These are phyloP conservation scores for Danionella dracula DNA, from an alignment of 2,797 vertebrate genomes.

Conservation along the genomic window DNA sequence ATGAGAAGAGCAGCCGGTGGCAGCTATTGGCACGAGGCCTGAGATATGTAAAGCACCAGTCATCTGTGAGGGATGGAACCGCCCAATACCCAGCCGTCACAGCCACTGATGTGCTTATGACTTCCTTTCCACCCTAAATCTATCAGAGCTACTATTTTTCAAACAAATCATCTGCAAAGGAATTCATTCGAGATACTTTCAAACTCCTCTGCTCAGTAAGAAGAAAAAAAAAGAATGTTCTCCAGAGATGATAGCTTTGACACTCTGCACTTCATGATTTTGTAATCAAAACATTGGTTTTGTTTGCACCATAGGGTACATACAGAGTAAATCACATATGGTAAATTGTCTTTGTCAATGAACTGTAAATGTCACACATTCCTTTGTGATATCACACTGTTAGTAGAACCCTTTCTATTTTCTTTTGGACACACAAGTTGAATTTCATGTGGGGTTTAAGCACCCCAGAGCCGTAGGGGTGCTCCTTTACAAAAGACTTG, in stretches of 20 bases:
- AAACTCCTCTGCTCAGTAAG: constrained; percentile 27
- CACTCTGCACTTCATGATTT: constrained; percentile 7
- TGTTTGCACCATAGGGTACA: background rate
- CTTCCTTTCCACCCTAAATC: constrained; percentile 46
- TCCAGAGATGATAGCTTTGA: background rate
- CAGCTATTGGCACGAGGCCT: constrained; percentile 32
- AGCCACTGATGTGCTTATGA: constrained; percentile 44
- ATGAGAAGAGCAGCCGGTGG: constrained; percentile 40
- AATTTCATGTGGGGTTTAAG: constrained; percentile 1
- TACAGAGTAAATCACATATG: background rate
- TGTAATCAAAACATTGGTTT: background rate
- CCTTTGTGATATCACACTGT: background rate
- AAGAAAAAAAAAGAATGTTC: constrained; percentile 14
- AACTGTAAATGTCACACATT: constrained; percentile 4
- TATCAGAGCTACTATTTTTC: constrained; percentile 38
- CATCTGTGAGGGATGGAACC: constrained; percentile 35
- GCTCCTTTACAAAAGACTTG: constrained; percentile 14
- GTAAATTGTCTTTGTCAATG: constrained; percentile 6
- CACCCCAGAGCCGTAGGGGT: background rate
- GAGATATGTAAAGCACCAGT: constrained; percentile 45
- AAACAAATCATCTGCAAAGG: constrained; percentile 27
- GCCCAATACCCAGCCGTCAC: constrained; percentile 16
- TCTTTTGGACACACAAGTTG: background rate
- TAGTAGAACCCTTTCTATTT: background rate
- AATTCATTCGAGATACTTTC: constrained; percentile 36